phyloP scores from a whole-genome alignment of 1,140 invertebrate species.

The Nephila pilipes region DNA sequence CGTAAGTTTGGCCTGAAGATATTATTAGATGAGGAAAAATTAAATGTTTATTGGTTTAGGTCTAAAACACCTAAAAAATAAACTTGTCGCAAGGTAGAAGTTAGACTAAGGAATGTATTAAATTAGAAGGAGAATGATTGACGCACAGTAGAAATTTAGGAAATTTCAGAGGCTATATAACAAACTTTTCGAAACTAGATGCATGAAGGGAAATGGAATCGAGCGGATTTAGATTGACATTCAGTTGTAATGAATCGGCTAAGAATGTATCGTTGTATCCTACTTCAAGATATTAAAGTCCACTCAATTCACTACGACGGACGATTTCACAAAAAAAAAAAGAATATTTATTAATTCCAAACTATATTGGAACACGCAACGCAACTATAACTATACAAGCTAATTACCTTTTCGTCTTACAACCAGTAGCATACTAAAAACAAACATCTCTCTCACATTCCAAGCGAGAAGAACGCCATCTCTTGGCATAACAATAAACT shows the following conservation, averaged over 20 bases:
- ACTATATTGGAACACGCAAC: no score
- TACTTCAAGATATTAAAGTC: no score
- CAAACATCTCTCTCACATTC: no score
- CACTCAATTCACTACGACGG: no score
- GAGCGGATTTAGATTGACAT: not conserved
- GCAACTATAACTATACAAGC: no score
- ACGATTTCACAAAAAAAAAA: no score
- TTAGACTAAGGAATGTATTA: not conserved
- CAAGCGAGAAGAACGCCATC: no score
- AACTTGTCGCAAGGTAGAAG: not conserved
- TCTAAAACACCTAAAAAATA: not conserved
- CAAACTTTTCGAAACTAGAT: not conserved
- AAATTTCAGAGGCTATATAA: not conserved
- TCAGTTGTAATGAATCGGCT: not conserved
- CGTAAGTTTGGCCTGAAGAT: not conserved
- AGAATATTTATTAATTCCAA: no score
- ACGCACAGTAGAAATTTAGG: not conserved
- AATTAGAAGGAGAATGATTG: not conserved
- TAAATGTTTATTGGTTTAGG: not conserved
- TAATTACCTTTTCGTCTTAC: no score
- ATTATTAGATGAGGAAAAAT: not conserved
- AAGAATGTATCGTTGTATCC: no score
- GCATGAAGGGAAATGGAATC: not conserved
- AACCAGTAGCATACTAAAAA: no score
- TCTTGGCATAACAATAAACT: no score